Conservation (phyloP, 1,140 invertebrate genomes). For the Lutraria rhynchaena region DNA sequence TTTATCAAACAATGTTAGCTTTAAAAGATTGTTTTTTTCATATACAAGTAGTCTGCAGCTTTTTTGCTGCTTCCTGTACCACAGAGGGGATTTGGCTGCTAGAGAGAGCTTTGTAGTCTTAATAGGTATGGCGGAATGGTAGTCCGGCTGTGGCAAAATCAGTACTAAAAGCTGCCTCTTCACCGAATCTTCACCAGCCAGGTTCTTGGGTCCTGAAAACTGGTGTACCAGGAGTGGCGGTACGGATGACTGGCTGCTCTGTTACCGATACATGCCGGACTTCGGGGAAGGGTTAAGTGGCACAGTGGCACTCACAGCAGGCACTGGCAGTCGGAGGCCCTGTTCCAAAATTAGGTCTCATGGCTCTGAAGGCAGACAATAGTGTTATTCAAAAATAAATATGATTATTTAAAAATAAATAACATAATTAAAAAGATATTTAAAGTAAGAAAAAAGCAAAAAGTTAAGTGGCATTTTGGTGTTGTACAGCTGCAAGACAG, state of each 20-base stretch:
- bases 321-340: neutral
- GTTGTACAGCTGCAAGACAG: neutral
- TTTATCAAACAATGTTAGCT: too few relatives aligned
- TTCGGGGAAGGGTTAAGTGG: neutral
- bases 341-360: neutral
- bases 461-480: neutral
- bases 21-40: too few relatives aligned
- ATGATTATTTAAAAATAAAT: neutral
- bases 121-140: neutral
- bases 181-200: too few relatives aligned
- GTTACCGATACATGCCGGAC: neutral
- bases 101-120: neutral
- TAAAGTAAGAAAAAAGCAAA: too few relatives aligned
- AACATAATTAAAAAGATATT: neutral
- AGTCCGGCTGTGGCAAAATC: neutral
- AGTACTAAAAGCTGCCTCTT: neutral
- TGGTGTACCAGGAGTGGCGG: neutral
- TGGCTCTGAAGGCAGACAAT: constrained; percentile 13
- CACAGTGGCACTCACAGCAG: neutral
- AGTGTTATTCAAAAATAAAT: neutral
- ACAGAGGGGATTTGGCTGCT: neutral
- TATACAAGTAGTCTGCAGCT: too few relatives aligned
- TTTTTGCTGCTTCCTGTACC: neutral
- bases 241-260: neutral
- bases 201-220: neutral